A percentile compares a stretch with the other conserved stretches of the same genome.
Conservation (phyloP, 2,888 invertebrate species). For the Macroteleia sp. region DNA sequence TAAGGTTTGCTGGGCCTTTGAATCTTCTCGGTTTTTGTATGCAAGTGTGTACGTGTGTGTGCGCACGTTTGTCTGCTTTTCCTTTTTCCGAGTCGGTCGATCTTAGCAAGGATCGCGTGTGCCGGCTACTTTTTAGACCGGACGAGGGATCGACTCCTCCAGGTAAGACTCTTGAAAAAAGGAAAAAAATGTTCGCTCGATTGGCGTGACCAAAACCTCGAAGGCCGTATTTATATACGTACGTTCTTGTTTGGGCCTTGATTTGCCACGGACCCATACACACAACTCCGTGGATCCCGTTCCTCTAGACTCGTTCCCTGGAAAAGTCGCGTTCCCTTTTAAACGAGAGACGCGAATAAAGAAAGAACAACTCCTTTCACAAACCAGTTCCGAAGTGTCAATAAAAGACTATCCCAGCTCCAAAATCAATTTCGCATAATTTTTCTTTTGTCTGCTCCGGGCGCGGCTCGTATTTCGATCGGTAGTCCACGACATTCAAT, state of each 20-base stretch:
- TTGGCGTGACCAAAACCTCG: slow-evolving; percentile 74
- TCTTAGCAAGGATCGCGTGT: slow-evolving; percentile 22
- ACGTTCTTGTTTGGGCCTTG: slow-evolving; percentile 75
- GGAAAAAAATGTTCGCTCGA: slow-evolving; percentile 69
- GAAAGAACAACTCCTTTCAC: slow-evolving; percentile 11
- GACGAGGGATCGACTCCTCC: slow-evolving; percentile 37
- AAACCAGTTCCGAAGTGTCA: slow-evolving; percentile 44
- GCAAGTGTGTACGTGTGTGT: no score
- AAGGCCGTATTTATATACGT: slow-evolving; percentile 71
- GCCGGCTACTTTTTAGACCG: slow-evolving; percentile 46
- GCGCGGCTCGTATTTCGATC: slow-evolving; percentile 9
- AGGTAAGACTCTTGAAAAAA: slow-evolving; percentile 61
- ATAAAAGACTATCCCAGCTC: slow-evolving; percentile 26
- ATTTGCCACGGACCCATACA: slow-evolving; percentile 75
- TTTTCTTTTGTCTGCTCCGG: slow-evolving; percentile 26
- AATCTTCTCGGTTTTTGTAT: slow-evolving; percentile 49
- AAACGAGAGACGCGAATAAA: slow-evolving; percentile 25
- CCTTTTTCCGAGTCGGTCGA: slow-evolving; percentile 39
- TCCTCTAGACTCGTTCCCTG: slow-evolving; percentile 34
- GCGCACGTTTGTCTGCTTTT: slow-evolving; percentile 42
- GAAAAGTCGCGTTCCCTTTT: slow-evolving; percentile 51
- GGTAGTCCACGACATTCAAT: slow-evolving; percentile 26
- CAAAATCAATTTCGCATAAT: slow-evolving; percentile 46
- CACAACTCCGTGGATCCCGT: slow-evolving; percentile 28
- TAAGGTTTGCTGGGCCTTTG: slow-evolving; percentile 62